Evolutionary conservation across 2,888 invertebrate genomes (phyloP).

Genomic region (Neocrepidodera transversa): DNA sequence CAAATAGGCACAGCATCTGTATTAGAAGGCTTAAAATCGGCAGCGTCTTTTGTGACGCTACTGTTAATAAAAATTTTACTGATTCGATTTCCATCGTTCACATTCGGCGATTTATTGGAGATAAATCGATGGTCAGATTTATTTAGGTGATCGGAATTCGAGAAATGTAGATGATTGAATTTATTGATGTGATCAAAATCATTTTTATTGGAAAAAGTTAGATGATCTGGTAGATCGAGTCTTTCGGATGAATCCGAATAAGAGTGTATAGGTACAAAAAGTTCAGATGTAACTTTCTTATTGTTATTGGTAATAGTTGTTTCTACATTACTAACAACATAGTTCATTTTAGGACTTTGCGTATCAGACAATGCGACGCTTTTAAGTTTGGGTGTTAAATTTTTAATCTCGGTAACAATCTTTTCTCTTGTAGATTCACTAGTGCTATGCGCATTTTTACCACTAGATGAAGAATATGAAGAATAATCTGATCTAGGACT

Average conservation of each 20-base stretch:
- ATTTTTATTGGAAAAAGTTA: conserved; percentile 45
- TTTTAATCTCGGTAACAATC: conserved; percentile 44
- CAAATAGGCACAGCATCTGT: conserved; percentile 65
- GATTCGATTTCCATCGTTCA: conserved; percentile 32
- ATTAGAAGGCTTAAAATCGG: conserved; percentile 36
- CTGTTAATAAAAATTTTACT: conserved; percentile 37
- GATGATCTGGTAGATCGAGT: conserved; percentile 45
- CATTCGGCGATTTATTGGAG: conserved; percentile 42
- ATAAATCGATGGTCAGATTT: conserved; percentile 47
- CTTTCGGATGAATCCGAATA: conserved; percentile 19
- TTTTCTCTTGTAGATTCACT: conserved; percentile 44
- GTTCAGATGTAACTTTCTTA: conserved; percentile 40
- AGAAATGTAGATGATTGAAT: not conserved
- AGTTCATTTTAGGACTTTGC: conserved; percentile 43
- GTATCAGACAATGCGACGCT: conserved; percentile 41
- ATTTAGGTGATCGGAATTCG: conserved; percentile 43
- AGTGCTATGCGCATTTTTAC: conserved; percentile 33
- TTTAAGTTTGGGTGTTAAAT: conserved; percentile 42
- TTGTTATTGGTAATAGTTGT: conserved; percentile 36
- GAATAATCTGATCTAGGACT: conserved; percentile 51
- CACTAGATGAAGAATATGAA: conserved; percentile 48
- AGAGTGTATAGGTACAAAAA: conserved; percentile 39
- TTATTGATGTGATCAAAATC: not conserved
- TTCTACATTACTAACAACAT: conserved; percentile 40
- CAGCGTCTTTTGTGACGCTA: conserved; percentile 35